phyloP scores from a whole-genome alignment of 2,113 vertebrate species.

The Ciconia boyciana region DNA sequence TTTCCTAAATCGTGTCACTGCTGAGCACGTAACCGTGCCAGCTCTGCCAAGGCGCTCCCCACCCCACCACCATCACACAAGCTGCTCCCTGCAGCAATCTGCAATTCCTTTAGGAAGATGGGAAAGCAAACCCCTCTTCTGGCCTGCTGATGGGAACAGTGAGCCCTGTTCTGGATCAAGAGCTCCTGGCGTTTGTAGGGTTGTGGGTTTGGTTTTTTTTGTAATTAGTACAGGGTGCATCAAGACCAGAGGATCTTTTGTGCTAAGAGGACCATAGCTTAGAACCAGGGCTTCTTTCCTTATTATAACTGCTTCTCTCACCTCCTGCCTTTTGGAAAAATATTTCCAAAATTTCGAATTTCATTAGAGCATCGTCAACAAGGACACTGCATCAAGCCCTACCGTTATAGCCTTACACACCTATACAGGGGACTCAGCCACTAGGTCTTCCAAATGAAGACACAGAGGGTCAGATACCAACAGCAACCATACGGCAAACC shows the following conservation, averaged over 20 bases:
- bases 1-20: background rate
- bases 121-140: background rate
- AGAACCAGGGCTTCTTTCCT: background rate
- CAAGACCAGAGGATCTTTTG: background rate
- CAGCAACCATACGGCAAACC: accelerated
- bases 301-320: background rate
- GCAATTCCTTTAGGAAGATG: no score
- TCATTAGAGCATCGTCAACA: background rate
- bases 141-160: background rate
- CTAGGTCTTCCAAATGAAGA: background rate
- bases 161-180: background rate
- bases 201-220: background rate
- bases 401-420: background rate
- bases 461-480: background rate
- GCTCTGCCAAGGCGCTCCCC: background rate
- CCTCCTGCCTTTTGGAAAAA: background rate
- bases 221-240: background rate
- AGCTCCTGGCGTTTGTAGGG: background rate
- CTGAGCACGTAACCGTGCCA: accelerated
- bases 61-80: accelerated
- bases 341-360: background rate
- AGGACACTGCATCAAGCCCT: background rate
- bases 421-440: accelerated
- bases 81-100: background rate
- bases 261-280: background rate